phyloP scores from a whole-genome alignment of 2,888 invertebrate genomes.

The Papilio demoleus region DNA sequence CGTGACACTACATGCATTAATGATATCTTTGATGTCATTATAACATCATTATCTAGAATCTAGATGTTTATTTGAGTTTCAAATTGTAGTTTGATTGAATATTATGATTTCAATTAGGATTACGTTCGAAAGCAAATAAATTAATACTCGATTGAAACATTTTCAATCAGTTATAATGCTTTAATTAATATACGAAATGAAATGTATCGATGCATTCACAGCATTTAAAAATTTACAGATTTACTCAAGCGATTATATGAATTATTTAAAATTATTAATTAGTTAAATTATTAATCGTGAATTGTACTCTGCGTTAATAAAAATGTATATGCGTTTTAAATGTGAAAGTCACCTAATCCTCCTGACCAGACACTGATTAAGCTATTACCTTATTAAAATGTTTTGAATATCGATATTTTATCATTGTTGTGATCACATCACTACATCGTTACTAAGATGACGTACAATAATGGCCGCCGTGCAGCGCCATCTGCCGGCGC shows the following conservation, averaged over 20 bases:
- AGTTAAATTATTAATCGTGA: too few relatives aligned
- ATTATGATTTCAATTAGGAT: conserved; percentile 6
- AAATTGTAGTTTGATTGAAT: background rate
- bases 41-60: background rate
- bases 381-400: too few relatives aligned
- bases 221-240: background rate
- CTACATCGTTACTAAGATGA: conserved; percentile 69
- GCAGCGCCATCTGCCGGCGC: conserved; percentile 71
- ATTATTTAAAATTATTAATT: too few relatives aligned
- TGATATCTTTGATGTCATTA: background rate
- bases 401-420: conserved; percentile 47
- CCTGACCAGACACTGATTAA: too few relatives aligned
- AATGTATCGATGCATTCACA: background rate
- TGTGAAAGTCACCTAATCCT: too few relatives aligned
- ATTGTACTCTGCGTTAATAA: too few relatives aligned
- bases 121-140: background rate
- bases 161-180: background rate
- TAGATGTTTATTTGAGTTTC: background rate
- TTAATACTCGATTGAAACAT: conserved; percentile 14
- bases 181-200: background rate
- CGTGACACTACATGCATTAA: too few relatives aligned
- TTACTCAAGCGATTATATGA: background rate
- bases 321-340: too few relatives aligned
- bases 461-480: conserved; percentile 76
- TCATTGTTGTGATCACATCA: conserved; percentile 47